These are phyloP conservation scores for Aplocera efformata DNA, from an alignment of 2,888 invertebrate genomes.

Conservation along the genomic window DNA sequence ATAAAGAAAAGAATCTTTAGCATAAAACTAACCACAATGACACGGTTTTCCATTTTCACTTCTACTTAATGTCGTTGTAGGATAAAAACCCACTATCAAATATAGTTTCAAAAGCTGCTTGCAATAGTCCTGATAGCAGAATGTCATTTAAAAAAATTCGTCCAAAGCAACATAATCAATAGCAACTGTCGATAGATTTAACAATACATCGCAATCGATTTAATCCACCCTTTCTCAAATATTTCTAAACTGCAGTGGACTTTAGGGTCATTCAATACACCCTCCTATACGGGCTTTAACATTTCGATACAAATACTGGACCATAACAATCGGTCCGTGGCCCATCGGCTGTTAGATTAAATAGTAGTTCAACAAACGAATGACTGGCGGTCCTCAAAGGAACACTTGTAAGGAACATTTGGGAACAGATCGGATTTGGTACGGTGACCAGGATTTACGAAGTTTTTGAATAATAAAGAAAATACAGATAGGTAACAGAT, in stretches of 20 bases:
- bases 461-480: no score
- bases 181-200: background rate
- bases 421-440: slow-evolving; percentile 43
- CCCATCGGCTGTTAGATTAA: slow-evolving; percentile 53
- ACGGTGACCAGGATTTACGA: slow-evolving; percentile 34
- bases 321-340: slow-evolving; percentile 51
- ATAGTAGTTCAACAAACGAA: slow-evolving; percentile 53
- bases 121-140: no score
- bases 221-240: slow-evolving; percentile 21
- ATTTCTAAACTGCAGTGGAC: slow-evolving; percentile 14
- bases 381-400: slow-evolving; percentile 54
- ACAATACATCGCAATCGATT: slow-evolving; percentile 10
- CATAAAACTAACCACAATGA: no score
- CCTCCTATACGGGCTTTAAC: slow-evolving; percentile 9
- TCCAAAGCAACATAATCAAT: no score
- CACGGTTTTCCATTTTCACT: no score
- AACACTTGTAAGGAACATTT: slow-evolving; percentile 50
- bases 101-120: no score
- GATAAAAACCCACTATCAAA: no score
- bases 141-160: no score
- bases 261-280: slow-evolving; percentile 12
- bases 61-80: no score
- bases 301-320: slow-evolving; percentile 40
- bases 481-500: no score
- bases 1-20: no score